Percentiles rank a stretch among this genome's conserved stretches.
These are phyloP conservation scores for Zygothrica quintamaculata DNA, from an alignment of 2,888 invertebrate genomes.

Conservation along the genomic window DNA sequence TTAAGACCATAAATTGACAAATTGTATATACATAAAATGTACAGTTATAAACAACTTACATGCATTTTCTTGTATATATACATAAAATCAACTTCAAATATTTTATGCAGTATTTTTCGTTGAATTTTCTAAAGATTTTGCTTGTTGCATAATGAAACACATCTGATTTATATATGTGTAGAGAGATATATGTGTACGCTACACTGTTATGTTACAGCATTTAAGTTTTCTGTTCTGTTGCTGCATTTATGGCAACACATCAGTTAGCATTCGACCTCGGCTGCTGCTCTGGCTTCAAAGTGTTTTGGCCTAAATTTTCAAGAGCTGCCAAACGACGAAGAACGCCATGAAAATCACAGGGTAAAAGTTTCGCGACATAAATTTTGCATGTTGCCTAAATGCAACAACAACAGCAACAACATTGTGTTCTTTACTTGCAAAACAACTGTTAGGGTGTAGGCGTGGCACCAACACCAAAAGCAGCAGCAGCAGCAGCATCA, in stretches of 20 bases:
- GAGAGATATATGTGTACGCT: no score
- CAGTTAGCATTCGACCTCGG: constrained; percentile 3
- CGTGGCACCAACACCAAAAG: not conserved
- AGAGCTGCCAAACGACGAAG: constrained; percentile 41
- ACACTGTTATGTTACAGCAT: no score
- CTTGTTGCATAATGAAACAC: no score
- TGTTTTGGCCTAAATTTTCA: constrained; percentile 80
- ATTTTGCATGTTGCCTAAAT: constrained; percentile 47
- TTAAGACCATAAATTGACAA: no score
- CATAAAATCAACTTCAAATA: no score
- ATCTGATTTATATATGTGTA: no score
- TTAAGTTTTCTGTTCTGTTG: constrained; percentile 17
- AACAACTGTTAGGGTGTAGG: constrained; percentile 6
- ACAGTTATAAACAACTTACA: no score
- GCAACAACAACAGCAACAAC: not conserved
- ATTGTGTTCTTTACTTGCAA: no score
- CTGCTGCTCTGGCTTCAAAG: constrained; percentile 61
- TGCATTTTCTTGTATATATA: no score
- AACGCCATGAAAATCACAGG: constrained; percentile 41
- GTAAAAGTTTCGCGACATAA: constrained; percentile 65
- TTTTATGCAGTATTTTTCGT: no score
- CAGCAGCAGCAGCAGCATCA: constrained; percentile 12
- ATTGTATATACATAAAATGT: no score
- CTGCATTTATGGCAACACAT: not conserved
- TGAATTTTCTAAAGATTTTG: no score